A percentile compares a stretch with the other conserved stretches of the same genome.
Conservation (phyloP, 2,888 invertebrate genomes). For the Iselma pallidipennis region DNA sequence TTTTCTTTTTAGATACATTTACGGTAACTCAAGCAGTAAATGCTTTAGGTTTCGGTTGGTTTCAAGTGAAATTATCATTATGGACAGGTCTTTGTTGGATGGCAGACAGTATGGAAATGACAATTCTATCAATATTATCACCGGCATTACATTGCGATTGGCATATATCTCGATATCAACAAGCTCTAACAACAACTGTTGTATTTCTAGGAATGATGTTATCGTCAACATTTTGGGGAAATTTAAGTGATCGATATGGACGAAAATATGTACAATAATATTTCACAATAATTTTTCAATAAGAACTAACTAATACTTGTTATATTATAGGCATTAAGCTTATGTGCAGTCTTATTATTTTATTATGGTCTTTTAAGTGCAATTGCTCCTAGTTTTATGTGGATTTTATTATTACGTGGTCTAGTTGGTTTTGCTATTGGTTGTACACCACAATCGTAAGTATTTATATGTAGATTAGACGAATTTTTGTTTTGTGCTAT, state of each 20-base stretch:
- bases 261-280: constrained; percentile 71
- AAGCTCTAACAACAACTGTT: constrained; percentile 90
- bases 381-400: constrained; percentile 87
- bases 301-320: constrained; percentile 1
- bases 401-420: constrained; percentile 88
- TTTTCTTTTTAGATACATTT: constrained; percentile 74
- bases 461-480: constrained; percentile 38
- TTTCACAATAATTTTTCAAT: neutral
- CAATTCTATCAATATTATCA: constrained; percentile 89
- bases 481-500: constrained; percentile 23
- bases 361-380: constrained; percentile 91
- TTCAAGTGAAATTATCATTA: constrained; percentile 83
- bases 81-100: constrained; percentile 91
- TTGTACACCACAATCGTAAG: constrained; percentile 96
- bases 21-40: constrained; percentile 87
- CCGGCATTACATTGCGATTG: constrained; percentile 95
- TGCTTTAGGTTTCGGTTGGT: constrained; percentile 85
- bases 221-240: constrained; percentile 95
- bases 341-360: constrained; percentile 88
- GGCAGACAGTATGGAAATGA: constrained; percentile 99
- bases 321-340: constrained; percentile 74
- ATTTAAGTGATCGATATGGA: constrained; percentile 90
- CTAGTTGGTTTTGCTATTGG: constrained; percentile 96
- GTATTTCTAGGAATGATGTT: constrained; percentile 98
- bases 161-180: constrained; percentile 87